A percentile compares a stretch with the other conserved stretches of the same genome.
phyloP scores from a whole-genome alignment of 1,140 invertebrate genomes.

The Eupristina koningsbergeri region DNA sequence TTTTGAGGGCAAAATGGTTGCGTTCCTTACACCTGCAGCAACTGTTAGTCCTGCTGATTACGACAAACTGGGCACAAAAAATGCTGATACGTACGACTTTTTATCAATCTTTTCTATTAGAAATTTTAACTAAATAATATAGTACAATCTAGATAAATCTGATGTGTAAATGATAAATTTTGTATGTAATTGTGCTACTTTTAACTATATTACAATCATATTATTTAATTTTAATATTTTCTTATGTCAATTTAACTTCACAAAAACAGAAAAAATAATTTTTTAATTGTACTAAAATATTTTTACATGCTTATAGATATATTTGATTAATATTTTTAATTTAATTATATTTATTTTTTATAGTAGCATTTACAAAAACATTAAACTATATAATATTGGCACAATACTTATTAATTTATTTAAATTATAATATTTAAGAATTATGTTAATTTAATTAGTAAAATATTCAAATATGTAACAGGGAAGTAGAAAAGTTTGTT shows the following conservation, averaged over 20 bases:
- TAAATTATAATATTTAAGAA: neutral
- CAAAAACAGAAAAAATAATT: too few relatives aligned
- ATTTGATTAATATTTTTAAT: too few relatives aligned
- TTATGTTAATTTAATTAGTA: neutral
- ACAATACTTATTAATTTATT: neutral
- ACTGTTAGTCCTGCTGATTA: slow-evolving; percentile 85
- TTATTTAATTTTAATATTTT: too few relatives aligned
- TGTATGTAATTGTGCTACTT: too few relatives aligned
- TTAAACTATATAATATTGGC: neutral
- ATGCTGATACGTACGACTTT: slow-evolving; percentile 80
- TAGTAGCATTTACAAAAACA: too few relatives aligned
- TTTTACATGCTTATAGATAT: too few relatives aligned
- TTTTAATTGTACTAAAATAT: too few relatives aligned
- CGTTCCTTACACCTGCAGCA: slow-evolving; percentile 85
- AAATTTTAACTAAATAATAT: neutral
- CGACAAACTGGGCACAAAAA: slow-evolving; percentile 89
- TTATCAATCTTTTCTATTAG: too few relatives aligned
- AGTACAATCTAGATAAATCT: neutral
- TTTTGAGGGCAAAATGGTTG: slow-evolving; percentile 88
- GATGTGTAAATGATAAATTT: too few relatives aligned
- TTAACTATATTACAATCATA: too few relatives aligned
- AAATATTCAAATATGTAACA: slow-evolving; percentile 49
- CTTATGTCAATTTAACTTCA: neutral
- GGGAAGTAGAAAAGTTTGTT: slow-evolving; percentile 95
- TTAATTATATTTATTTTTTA: too few relatives aligned